phyloP scores from a whole-genome alignment of 2,888 invertebrate genomes.

The Pteria penguin region DNA sequence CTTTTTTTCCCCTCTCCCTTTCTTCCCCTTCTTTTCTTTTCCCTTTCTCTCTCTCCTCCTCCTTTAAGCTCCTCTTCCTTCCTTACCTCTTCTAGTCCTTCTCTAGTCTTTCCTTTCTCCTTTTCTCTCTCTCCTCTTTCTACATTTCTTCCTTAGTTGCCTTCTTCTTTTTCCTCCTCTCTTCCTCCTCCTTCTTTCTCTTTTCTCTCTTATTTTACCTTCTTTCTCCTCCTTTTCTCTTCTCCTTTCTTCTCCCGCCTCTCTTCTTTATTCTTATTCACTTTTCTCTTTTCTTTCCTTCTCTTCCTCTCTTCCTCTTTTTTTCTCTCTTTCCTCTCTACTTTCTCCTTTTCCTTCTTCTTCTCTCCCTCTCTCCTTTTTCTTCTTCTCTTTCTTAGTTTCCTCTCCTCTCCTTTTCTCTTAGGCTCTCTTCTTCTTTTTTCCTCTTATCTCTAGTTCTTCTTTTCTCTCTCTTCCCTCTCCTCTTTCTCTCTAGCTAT shows the following conservation, averaged over 20 bases:
- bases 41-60: background rate
- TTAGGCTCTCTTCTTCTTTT: background rate
- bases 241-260: background rate
- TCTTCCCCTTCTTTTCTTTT: slow-evolving; percentile 9
- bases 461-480: background rate
- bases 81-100: background rate
- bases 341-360: background rate
- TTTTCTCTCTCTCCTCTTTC: background rate
- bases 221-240: background rate
- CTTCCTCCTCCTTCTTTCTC: background rate
- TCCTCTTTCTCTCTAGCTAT: background rate
- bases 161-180: slow-evolving; percentile 4
- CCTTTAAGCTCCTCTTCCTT: background rate
- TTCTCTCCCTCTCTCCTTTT: background rate
- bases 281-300: background rate
- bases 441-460: background rate
- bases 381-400: background rate
- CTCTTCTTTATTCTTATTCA: background rate
- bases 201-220: background rate
- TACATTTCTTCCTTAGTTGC: background rate
- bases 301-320: background rate
- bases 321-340: background rate
- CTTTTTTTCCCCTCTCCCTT: background rate
- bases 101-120: background rate
- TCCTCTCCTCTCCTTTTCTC: background rate